phyloP scores from a whole-genome alignment of 1,140 invertebrate genomes.

The Hestina assimilis region DNA sequence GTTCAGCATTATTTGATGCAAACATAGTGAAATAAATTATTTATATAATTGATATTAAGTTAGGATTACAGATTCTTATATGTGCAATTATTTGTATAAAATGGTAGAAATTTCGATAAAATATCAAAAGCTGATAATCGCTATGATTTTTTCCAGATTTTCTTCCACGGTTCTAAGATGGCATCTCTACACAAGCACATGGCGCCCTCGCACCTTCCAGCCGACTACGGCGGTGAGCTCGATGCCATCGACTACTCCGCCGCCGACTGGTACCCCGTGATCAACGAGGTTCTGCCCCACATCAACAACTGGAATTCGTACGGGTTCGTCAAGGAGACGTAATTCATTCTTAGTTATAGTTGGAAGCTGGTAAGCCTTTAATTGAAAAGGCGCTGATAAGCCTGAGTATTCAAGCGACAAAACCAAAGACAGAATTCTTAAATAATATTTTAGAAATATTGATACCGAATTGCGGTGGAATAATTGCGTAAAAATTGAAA shows the following conservation, averaged over 20 bases:
- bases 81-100: too few species aligned
- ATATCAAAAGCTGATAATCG: too few species aligned
- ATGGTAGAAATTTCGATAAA: not conserved
- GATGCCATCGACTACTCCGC: conserved; percentile 87
- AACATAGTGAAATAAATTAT: not conserved
- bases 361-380: too few species aligned
- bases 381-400: too few species aligned
- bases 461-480: too few species aligned
- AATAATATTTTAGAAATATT: too few species aligned
- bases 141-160: conserved; percentile 80
- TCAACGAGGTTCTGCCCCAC: conserved; percentile 81
- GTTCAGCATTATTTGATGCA: too few species aligned
- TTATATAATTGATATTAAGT: not conserved
- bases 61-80: too few species aligned
- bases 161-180: conserved; percentile 89
- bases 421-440: too few species aligned
- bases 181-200: conserved; percentile 84
- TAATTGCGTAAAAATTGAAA: too few species aligned
- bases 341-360: conserved; percentile 17
- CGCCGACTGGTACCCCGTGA: conserved; percentile 85
- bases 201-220: conserved; percentile 82
- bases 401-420: too few species aligned
- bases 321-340: conserved; percentile 79
- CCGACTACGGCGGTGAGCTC: conserved; percentile 86
- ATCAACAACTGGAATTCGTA: conserved; percentile 83